phyloP scores from a whole-genome alignment of 2,797 vertebrate species.

The Mycteria americana region DNA sequence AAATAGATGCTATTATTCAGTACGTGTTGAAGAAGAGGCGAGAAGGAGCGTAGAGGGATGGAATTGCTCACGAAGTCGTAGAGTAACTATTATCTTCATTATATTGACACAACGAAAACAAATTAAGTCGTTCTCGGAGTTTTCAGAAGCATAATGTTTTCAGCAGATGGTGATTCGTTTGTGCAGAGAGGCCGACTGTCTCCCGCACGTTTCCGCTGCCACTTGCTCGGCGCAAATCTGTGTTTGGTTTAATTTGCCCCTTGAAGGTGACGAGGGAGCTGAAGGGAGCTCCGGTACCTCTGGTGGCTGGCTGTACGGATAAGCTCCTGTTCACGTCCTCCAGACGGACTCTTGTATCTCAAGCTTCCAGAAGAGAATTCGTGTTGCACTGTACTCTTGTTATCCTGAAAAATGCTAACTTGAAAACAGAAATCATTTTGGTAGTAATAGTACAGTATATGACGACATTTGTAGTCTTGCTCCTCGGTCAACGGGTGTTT shows the following conservation, averaged over 20 bases:
- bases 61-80: background rate
- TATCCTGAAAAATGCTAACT: constrained; percentile 16
- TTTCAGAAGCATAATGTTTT: constrained; percentile 1
- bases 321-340: constrained; percentile 1
- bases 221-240: background rate
- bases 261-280: background rate
- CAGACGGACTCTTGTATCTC: constrained; percentile 34
- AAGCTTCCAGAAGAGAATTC: constrained; percentile 59
- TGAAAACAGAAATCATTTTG: constrained; percentile 9
- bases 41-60: constrained; percentile 41
- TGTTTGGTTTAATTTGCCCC: constrained; percentile 11
- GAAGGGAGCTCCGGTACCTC: constrained; percentile 6
- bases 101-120: constrained; percentile 1
- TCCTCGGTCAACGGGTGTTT: background rate
- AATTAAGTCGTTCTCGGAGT: background rate
- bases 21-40: constrained; percentile 51
- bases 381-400: constrained; percentile 55
- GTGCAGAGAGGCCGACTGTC: background rate
- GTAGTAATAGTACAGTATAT: constrained; percentile 27
- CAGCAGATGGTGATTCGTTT: background rate
- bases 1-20: constrained; percentile 72
- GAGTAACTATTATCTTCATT: constrained; percentile 30
- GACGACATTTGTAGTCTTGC: background rate
- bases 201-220: constrained; percentile 4
- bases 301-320: background rate